phyloP scores from a whole-genome alignment of 2,888 invertebrate species.

The Dorcus parallelipipedus region DNA sequence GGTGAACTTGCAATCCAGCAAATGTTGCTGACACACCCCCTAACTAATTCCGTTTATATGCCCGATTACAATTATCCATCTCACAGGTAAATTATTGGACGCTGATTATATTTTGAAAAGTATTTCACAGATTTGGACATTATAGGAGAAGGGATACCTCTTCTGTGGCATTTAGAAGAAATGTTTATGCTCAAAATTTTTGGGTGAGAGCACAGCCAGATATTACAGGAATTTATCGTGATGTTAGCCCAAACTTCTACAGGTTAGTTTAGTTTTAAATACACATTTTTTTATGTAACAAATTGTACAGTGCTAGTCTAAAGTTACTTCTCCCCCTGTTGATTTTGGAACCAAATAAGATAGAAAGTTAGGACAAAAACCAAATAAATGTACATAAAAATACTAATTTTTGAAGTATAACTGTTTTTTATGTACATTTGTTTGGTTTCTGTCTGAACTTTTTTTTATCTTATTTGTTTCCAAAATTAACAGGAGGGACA shows the following conservation, averaged over 20 bases:
- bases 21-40: conserved; percentile 51
- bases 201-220: conserved; percentile 72
- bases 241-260: conserved; percentile 72
- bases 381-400: too few relatives aligned
- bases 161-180: conserved; percentile 57
- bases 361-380: too few relatives aligned
- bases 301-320: too few relatives aligned
- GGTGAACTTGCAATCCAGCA: conserved; percentile 60
- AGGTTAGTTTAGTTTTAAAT: conserved; percentile 51
- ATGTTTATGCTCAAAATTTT: conserved; percentile 72
- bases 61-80: conserved; percentile 20
- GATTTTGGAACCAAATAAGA: too few relatives aligned
- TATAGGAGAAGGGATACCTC: conserved; percentile 28
- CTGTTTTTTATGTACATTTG: too few relatives aligned
- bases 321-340: too few relatives aligned
- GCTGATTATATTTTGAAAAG: background rate
- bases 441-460: too few relatives aligned
- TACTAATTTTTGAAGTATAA: too few relatives aligned
- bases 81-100: background rate
- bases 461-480: too few relatives aligned
- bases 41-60: conserved; percentile 37
- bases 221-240: conserved; percentile 67
- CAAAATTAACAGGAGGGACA: too few relatives aligned
- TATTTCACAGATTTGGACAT: conserved; percentile 7
- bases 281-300: too few relatives aligned